phyloP scores from a whole-genome alignment of 2,797 vertebrate genomes.

The Staurois parvus region DNA sequence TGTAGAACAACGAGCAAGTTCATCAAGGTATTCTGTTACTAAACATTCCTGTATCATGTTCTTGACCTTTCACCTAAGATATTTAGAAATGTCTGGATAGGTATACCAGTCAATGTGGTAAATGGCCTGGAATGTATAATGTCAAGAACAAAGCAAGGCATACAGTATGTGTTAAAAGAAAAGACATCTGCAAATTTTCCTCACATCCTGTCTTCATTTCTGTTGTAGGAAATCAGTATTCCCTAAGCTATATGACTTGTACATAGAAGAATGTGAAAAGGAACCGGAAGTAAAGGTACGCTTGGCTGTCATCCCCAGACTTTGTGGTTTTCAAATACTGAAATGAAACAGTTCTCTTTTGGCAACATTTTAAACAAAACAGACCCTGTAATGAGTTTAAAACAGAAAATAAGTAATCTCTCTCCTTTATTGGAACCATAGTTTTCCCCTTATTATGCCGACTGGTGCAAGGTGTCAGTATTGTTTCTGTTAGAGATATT shows the following conservation, averaged over 20 bases:
- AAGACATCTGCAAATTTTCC: not conserved
- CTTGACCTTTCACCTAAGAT: not conserved
- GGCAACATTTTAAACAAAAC: not conserved
- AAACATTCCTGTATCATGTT: not conserved
- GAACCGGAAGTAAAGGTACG: constrained; percentile 97
- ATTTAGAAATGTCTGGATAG: not conserved
- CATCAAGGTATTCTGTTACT: too few relatives aligned
- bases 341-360: not conserved
- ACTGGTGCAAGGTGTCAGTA: not conserved
- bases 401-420: not conserved
- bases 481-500: not conserved
- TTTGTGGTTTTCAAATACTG: not conserved
- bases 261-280: constrained; percentile 98
- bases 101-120: not conserved
- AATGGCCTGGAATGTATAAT: not conserved
- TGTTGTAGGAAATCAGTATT: constrained; percentile 91
- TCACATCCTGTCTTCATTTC: constrained; percentile 36
- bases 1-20: too few relatives aligned
- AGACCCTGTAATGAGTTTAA: not conserved
- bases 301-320: constrained; percentile 51
- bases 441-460: not conserved
- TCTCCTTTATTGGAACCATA: not conserved
- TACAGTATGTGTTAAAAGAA: not conserved
- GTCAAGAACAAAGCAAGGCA: not conserved
- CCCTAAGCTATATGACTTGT: constrained; percentile 98